A percentile compares a stretch with the other conserved stretches of the same genome.
These are phyloP conservation scores for Mesoligia furuncula DNA, from an alignment of 2,888 invertebrate species.

Conservation along the genomic window DNA sequence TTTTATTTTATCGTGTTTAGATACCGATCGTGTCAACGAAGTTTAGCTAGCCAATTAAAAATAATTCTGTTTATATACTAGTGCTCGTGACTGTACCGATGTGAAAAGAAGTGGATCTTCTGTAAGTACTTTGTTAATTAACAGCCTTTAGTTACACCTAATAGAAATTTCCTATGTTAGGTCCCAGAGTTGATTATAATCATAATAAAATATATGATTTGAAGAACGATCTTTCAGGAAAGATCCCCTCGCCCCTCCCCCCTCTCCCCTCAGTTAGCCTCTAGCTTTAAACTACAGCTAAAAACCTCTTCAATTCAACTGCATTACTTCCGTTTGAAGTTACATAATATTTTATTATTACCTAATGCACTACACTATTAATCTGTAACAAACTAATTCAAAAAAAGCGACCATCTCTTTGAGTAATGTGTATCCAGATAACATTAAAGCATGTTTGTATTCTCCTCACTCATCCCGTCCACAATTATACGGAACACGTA, in stretches of 20 bases:
- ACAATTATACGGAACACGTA: constrained; percentile 67
- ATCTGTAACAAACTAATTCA: background rate
- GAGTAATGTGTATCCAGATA: constrained; percentile 53
- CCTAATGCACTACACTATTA: background rate
- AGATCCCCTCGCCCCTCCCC: too few species aligned
- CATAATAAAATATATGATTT: background rate
- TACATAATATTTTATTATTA: background rate
- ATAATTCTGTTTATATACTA: too few species aligned
- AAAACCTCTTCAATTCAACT: background rate
- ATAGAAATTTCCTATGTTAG: too few species aligned
- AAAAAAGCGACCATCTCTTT: constrained; percentile 19
- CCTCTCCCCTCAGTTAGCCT: too few species aligned
- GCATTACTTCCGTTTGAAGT: background rate
- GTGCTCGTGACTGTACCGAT: too few species aligned
- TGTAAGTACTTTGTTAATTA: too few species aligned
- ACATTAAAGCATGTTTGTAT: constrained; percentile 42
- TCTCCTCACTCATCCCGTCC: constrained; percentile 40
- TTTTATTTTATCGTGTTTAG: too few species aligned
- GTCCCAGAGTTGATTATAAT: background rate
- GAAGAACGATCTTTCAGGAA: background rate
- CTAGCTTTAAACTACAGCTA: background rate
- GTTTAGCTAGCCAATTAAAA: too few species aligned
- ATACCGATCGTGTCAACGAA: too few species aligned
- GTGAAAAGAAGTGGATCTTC: too few species aligned
- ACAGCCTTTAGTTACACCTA: too few species aligned